phyloP scores from a whole-genome alignment of 2,113 vertebrate species.

The Xiphophorus maculatus region DNA sequence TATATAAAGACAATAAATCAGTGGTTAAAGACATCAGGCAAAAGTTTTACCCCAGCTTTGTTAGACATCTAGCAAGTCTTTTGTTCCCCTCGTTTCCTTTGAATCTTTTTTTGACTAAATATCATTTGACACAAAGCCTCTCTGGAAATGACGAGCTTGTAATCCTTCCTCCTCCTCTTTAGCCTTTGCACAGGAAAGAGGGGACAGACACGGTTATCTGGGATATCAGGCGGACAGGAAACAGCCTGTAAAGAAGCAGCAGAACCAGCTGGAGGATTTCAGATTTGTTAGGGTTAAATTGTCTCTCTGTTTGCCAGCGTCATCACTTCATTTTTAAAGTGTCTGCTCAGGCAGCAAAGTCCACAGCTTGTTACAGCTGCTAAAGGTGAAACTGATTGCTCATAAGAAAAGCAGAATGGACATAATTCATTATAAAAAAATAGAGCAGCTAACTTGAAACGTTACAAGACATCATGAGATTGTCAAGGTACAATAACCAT shows the following conservation, averaged over 20 bases:
- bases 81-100: constrained; percentile 4
- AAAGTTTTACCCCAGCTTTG: neutral
- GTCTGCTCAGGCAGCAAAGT: constrained; percentile 43
- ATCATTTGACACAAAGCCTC: neutral
- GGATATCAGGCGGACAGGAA: constrained; percentile 56
- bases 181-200: constrained; percentile 42
- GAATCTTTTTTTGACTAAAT: constrained; percentile 3
- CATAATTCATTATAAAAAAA: neutral
- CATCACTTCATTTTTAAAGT: constrained; percentile 38
- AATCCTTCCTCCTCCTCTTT: constrained; percentile 10
- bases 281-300: constrained; percentile 14
- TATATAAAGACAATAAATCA: neutral
- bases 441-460: neutral
- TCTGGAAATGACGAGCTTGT: constrained; percentile 6
- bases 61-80: neutral
- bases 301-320: constrained; percentile 4
- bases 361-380: constrained; percentile 16
- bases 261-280: constrained; percentile 14
- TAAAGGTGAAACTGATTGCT: constrained; percentile 2
- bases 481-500: no score
- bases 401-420: neutral
- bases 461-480: neutral
- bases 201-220: constrained; percentile 40
- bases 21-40: neutral
- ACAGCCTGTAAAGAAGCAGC: constrained; percentile 9